Conservation (phyloP, 2,113 vertebrate genomes). For the Siniperca knerii region DNA sequence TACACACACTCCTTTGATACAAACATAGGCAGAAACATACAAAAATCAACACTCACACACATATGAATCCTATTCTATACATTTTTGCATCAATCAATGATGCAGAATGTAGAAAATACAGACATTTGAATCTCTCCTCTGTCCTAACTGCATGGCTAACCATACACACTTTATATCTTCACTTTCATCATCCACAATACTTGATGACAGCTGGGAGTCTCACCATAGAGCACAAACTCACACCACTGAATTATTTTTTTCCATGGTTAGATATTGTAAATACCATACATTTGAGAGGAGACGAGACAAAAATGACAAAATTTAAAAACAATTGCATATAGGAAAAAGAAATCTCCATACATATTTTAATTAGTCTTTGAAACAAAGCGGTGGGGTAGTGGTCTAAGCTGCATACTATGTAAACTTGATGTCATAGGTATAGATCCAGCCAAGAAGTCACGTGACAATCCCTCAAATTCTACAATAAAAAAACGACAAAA, state of each 20-base stretch:
- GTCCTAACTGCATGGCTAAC: slow-evolving; percentile 27
- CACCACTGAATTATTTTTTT: slow-evolving; percentile 2
- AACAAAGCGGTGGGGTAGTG: neutral
- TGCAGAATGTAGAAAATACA: slow-evolving; percentile 12
- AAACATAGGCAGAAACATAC: slow-evolving; percentile 15
- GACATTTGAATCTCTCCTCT: slow-evolving; percentile 2
- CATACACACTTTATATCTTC: slow-evolving; percentile 41
- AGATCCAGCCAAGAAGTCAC: slow-evolving; percentile 4
- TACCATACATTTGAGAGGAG: neutral
- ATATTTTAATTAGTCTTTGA: neutral
- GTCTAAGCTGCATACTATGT: neutral
- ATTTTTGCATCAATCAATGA: slow-evolving; percentile 40
- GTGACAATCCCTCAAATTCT: neutral
- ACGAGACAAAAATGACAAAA: too few species aligned
- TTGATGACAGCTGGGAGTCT: slow-evolving; percentile 22
- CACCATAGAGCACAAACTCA: neutral
- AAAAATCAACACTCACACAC: slow-evolving; percentile 4
- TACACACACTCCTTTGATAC: slow-evolving; percentile 23
- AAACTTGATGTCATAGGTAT: neutral
- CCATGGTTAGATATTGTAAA: neutral
- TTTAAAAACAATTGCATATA: too few species aligned
- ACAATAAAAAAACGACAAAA: neutral
- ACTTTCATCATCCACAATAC: slow-evolving; percentile 34
- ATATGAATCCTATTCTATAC: slow-evolving; percentile 14
- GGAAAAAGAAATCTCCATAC: neutral